These are phyloP conservation scores for Leptinotarsa juncta DNA, from an alignment of 2,888 invertebrate species.

Conservation along the genomic window DNA sequence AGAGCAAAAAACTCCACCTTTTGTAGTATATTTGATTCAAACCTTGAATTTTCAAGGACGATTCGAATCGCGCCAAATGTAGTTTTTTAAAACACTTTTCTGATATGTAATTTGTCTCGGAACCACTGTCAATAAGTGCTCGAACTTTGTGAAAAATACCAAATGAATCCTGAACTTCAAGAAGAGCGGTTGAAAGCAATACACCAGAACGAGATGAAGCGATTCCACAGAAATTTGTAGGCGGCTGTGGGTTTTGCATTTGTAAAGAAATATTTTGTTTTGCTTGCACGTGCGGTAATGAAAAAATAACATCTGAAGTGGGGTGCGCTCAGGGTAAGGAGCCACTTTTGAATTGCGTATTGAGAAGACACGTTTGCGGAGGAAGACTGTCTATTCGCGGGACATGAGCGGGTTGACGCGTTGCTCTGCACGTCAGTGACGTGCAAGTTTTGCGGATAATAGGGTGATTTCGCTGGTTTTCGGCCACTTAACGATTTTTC, in stretches of 20 bases:
- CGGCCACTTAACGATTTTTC: too few species aligned
- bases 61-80: neutral
- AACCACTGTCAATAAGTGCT: neutral
- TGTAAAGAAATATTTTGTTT: neutral
- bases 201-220: too few species aligned
- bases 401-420: neutral
- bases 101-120: slow-evolving; percentile 3
- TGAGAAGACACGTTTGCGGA: too few species aligned
- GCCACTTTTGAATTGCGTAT: neutral
- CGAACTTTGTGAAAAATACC: too few species aligned
- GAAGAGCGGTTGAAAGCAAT: too few species aligned
- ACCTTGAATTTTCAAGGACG: neutral
- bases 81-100: neutral
- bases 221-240: too few species aligned
- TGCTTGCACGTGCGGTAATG: neutral
- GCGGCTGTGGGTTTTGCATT: too few species aligned
- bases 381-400: neutral
- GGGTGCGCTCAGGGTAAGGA: neutral
- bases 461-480: too few species aligned
- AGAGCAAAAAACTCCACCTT: too few species aligned
- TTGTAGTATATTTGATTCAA: neutral
- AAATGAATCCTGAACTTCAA: too few species aligned
- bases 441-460: too few species aligned
- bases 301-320: neutral
- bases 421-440: too few species aligned